phyloP scores from a whole-genome alignment of 2,113 vertebrate species.

The Lutjanus erythropterus region DNA sequence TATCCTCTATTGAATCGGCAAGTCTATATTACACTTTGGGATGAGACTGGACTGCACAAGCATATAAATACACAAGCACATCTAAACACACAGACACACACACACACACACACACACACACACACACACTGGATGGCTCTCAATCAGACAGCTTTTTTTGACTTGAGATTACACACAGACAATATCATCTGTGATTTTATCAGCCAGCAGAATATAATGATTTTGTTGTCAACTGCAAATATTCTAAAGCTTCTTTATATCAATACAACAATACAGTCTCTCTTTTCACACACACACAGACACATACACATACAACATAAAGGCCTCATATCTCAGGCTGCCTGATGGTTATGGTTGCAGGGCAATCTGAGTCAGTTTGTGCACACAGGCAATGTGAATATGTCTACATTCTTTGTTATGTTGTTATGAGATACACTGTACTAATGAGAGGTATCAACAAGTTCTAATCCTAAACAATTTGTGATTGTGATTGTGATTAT shows the following conservation, averaged over 20 bases:
- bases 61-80: not conserved
- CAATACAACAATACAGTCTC: not conserved
- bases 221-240: constrained; percentile 12
- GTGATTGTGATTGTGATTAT: too few relatives aligned
- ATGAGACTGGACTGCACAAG: not conserved
- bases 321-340: not conserved
- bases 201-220: not conserved
- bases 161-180: not conserved
- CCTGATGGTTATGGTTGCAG: too few relatives aligned
- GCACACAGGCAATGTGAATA: too few relatives aligned
- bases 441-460: too few relatives aligned
- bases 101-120: not conserved
- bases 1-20: too few relatives aligned
- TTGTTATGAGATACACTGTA: too few relatives aligned
- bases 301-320: not conserved
- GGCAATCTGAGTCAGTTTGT: too few relatives aligned
- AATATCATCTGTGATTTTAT: constrained; percentile 5
- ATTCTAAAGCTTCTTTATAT: constrained; percentile 8
- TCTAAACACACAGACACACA: not conserved
- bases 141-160: not conserved
- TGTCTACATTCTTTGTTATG: too few relatives aligned
- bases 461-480: too few relatives aligned
- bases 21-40: too few relatives aligned
- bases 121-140: not conserved
- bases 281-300: constrained; percentile 1